A percentile compares a stretch with the other conserved stretches of the same genome.
phyloP scores from a whole-genome alignment of 2,888 invertebrate species.

The Calephelis perditalis region DNA sequence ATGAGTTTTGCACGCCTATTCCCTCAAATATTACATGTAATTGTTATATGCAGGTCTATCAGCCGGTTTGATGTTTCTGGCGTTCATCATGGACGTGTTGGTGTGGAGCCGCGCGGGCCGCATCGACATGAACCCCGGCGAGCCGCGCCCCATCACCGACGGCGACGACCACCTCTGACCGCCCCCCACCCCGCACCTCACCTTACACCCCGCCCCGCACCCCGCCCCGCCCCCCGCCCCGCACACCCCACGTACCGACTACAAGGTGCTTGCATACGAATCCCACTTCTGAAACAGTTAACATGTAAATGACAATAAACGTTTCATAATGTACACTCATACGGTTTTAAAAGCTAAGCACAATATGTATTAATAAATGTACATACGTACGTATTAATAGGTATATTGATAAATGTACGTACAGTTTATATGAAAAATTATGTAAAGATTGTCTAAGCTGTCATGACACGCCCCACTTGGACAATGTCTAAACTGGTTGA shows the following conservation, averaged over 20 bases:
- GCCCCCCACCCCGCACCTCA: neutral
- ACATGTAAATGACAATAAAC: neutral
- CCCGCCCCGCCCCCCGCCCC: neutral
- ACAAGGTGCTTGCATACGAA: slow-evolving; percentile 39
- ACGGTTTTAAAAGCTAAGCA: neutral
- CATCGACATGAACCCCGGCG: slow-evolving; percentile 82
- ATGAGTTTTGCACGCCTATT: too few species aligned
- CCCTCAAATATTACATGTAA: too few species aligned
- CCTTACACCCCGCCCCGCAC: slow-evolving; percentile 22
- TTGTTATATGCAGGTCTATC: slow-evolving; percentile 83
- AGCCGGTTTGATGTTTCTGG: slow-evolving; percentile 89
- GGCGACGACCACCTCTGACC: slow-evolving; percentile 63
- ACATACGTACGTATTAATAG: too few species aligned
- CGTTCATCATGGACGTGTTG: slow-evolving; percentile 91
- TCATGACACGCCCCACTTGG: too few species aligned
- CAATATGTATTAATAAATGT: too few species aligned
- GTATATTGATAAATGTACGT: too few species aligned
- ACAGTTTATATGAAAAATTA: too few species aligned
- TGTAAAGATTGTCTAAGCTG: too few species aligned
- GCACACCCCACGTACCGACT: neutral
- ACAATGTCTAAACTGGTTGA: too few species aligned
- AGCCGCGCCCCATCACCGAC: slow-evolving; percentile 30
- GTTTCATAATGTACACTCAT: too few species aligned
- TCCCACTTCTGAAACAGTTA: slow-evolving; percentile 44
- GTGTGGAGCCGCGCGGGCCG: slow-evolving; percentile 94